These are phyloP conservation scores for Daboia siamensis DNA, from an alignment of 2,113 vertebrate genomes.

Conservation along the genomic window DNA sequence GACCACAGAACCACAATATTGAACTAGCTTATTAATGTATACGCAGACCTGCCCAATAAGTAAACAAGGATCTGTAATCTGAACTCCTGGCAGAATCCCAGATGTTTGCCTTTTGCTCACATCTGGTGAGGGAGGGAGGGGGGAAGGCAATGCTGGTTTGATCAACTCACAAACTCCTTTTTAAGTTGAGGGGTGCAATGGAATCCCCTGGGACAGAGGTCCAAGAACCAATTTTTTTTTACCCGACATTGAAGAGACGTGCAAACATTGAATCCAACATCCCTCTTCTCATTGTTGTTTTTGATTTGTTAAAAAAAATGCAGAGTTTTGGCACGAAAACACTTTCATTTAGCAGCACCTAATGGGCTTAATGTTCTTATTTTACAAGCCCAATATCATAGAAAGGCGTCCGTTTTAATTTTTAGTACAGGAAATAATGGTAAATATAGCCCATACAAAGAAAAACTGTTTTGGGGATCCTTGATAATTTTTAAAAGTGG, in stretches of 20 bases:
- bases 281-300: neutral
- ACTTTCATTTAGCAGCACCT: neutral
- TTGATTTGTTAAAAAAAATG: neutral
- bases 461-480: neutral
- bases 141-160: neutral
- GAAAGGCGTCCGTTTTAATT: neutral
- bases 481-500: neutral
- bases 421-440: neutral
- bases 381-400: neutral
- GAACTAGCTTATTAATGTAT: neutral
- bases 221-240: neutral
- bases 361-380: neutral
- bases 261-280: neutral
- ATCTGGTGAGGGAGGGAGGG: neutral
- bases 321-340: neutral
- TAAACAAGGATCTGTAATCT: slow-evolving; percentile 6
- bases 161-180: neutral
- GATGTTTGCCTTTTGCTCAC: neutral
- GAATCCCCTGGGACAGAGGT: neutral
- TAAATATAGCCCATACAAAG: neutral
- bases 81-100: neutral
- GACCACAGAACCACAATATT: neutral
- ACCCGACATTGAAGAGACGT: neutral
- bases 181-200: neutral
- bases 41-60: rapidly evolving